These are phyloP conservation scores for Chromis chromis DNA, from an alignment of 2,797 vertebrate genomes.

Conservation along the genomic window DNA sequence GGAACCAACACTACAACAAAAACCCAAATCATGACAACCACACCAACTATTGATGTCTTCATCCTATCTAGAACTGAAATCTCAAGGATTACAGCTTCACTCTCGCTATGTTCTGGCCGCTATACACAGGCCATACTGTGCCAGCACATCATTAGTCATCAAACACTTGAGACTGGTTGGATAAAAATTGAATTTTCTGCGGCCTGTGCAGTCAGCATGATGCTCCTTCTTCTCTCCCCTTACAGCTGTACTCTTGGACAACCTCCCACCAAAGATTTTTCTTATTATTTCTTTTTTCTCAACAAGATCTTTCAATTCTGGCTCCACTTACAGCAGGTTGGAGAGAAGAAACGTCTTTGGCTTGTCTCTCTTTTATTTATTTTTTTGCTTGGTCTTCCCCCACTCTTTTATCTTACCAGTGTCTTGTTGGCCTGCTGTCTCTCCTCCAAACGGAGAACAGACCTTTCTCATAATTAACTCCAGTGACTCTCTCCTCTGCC, in stretches of 20 bases:
- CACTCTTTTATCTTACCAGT: constrained; percentile 42
- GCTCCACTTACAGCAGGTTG: constrained; percentile 11
- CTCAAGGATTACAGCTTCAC: background rate
- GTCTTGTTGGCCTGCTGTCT: constrained; percentile 44
- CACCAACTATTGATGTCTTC: background rate
- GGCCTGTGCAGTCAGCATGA: background rate
- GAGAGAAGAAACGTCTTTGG: constrained; percentile 15
- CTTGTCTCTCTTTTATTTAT: constrained; percentile 4
- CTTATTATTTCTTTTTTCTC: constrained; percentile 13
- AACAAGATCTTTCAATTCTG: constrained; percentile 31
- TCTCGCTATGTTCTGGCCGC: background rate
- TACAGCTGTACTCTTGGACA: background rate
- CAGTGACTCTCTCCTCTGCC: constrained; percentile 47
- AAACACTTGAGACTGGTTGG: background rate
- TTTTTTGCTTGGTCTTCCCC: constrained; percentile 13
- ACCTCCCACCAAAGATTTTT: constrained; percentile 13
- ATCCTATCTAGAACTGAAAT: background rate
- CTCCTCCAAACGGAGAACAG: constrained; percentile 54
- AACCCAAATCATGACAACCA: background rate
- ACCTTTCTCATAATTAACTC: constrained; percentile 63
- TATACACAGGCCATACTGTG: background rate
- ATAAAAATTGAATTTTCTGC: background rate
- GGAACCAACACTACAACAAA: too few species aligned
- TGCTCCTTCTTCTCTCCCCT: background rate
- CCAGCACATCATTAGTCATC: background rate